Evolutionary conservation across 2,113 vertebrate species (phyloP).

Genomic region (Geococcyx californianus): DNA sequence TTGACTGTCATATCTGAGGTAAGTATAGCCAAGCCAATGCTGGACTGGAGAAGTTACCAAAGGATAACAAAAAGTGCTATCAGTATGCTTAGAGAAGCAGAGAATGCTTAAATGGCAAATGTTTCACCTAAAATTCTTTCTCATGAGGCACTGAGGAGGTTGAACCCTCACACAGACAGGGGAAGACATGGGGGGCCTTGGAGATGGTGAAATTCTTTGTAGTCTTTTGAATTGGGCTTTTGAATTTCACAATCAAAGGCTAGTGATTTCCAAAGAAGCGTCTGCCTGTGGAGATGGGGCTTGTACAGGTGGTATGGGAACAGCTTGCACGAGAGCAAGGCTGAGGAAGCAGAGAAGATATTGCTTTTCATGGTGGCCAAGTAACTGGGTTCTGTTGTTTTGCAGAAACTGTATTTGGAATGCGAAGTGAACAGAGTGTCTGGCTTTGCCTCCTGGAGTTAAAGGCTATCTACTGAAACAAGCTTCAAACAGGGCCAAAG

Average conservation of each 20-base stretch:
- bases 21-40: neutral
- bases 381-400: neutral
- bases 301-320: neutral
- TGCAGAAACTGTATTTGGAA: neutral
- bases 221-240: neutral
- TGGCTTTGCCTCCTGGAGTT: neutral
- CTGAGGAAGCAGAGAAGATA: neutral
- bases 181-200: neutral
- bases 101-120: neutral
- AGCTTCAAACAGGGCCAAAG: neutral
- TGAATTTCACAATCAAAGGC: neutral
- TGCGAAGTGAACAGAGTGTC: neutral
- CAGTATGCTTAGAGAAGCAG: neutral
- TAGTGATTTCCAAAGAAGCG: neutral
- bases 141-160: neutral
- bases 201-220: neutral
- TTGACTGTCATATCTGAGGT: neutral
- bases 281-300: neutral
- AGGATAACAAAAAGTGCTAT: neutral
- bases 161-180: neutral
- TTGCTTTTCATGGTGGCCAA: neutral
- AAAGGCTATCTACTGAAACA: neutral
- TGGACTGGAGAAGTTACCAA: neutral
- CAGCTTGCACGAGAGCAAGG: neutral
- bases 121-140: neutral